phyloP scores from a whole-genome alignment of 2,888 invertebrate species.

The Arenicola marina region DNA sequence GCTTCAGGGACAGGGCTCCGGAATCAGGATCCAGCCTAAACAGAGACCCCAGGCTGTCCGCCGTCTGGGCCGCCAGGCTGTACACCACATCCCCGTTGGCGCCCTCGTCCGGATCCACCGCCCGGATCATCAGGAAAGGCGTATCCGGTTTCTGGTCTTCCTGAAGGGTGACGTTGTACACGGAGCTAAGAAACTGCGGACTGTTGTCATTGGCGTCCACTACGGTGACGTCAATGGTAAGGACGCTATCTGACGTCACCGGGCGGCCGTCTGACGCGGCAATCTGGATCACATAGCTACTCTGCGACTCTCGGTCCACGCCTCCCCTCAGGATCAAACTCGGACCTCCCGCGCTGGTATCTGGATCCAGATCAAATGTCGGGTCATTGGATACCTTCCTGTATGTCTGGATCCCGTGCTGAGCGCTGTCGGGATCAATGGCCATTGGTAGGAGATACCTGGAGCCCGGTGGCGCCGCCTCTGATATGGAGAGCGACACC shows the following conservation, averaged over 20 bases:
- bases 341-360: constrained; percentile 19
- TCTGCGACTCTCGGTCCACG: constrained; percentile 67
- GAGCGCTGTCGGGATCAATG: constrained; percentile 27
- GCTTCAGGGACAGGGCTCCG: constrained; percentile 23
- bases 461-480: constrained; percentile 16
- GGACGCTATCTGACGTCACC: constrained; percentile 40
- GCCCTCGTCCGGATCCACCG: constrained; percentile 47
- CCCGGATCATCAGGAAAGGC: constrained; percentile 44
- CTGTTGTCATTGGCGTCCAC: constrained; percentile 55
- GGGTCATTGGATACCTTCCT: constrained; percentile 8
- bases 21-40: constrained; percentile 24
- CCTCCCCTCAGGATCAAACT: constrained; percentile 20
- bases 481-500: constrained; percentile 11
- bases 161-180: constrained; percentile 83
- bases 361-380: constrained; percentile 24
- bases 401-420: constrained; percentile 22
- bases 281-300: constrained; percentile 43
- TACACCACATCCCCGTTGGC: constrained; percentile 40
- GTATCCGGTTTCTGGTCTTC: constrained; percentile 45
- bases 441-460: constrained; percentile 23
- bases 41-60: constrained; percentile 28
- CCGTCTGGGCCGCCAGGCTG: constrained; percentile 33
- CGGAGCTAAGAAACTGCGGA: constrained; percentile 68
- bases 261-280: constrained; percentile 51
- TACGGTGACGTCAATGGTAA: constrained; percentile 43